Evolutionary conservation across 2,797 vertebrate genomes (phyloP), one percentile per base, ranked within the genome.

Genomic region (Rallus crepitans): DNA sequence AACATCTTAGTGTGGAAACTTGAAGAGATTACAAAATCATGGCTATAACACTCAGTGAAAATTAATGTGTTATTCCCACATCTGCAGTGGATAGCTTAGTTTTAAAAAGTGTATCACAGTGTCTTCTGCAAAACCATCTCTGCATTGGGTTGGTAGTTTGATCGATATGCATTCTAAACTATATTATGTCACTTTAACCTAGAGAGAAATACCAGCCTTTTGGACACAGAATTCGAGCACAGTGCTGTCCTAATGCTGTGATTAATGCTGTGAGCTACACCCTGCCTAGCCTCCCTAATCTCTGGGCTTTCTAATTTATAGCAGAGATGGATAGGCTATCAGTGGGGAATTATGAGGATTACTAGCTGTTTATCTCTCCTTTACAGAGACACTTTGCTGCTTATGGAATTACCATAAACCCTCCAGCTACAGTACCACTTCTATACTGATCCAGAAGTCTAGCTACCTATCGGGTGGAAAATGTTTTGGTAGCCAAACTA

Each of bases 261-360:
- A 96, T 95, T 97, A 97, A 96, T 89, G 81, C 86, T 90, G 42
- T 82, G 79, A 96, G 94, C 92, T 97, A 92, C 81, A 91, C 93
- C 72, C 90, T 91, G 86, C 87, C 85, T 86, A 96, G 92, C 70
- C 95, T 90, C 96, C 89, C 96, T 98, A 97, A 98, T 98, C 97
- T 97, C 94, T 87, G 91, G 96, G 92, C 97, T 96, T 91, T 97
- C 97, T 98, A 97, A 98, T 98, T 96, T 98, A 94, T 91, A 96
- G 90, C 70, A 95, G 98, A 98, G 97, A 97, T 98, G 97, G 97
- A 97, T 95, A 96, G 97, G 96, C 90, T 98, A 98, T 98, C 98
- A 98, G 96, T 97, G 92, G 96, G 93, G 98, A 97, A 98, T 98
- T 97, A 97, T 89, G 95, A 98, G 97, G 98, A 98, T 97, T 98